Base-by-base conservation (phyloP, 1,140 invertebrate species). In the Homarus americanus region DNA sequence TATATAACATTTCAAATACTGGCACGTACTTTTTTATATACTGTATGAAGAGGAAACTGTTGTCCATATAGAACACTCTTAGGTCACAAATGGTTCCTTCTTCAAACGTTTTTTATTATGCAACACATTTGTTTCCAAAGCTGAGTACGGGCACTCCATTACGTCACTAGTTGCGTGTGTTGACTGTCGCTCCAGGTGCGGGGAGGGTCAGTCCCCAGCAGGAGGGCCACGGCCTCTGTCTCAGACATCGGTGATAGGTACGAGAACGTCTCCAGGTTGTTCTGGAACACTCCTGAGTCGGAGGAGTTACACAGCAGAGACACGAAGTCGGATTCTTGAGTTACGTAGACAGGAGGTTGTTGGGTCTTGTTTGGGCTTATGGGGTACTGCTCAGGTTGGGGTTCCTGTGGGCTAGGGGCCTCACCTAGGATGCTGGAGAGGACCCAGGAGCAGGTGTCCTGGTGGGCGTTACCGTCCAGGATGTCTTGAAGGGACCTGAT, bases 391-490 rank as follows among this genome's bases (percentile, higher is more conserved):
- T 24, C 38, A 38, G n/a, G 4, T 12, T 82, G 79, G 7, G 79
- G 1, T 24, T 36, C 44, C 24, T 63, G 63, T 15, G 24, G 34
- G 28, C 24, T 63, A 2, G 41, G 7, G 9, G 78, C 24, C 1
- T 82, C 79, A 1, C 53, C 79, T 36, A 82, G 49, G 79, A 82
- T 82, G 32, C 53, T 82, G 49, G 79, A 82, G 2, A 82, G 79
- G 12, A 82, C 53, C 79, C 79, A 82, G 79, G 79, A 82, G 44
- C 79, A 82, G 12, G 79, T 82, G 79, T 82, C 79, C 79, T 63
- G 49, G 79, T 53, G 53, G 32, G 79, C 79, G 2, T 82, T 82
- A 36, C 79, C 79, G 15, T 82, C 79, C 32, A 82, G 79, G 32
- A 82, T 82, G 28, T 82, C 79, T 53, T 82, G 79, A 20, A 82